phyloP scores from a whole-genome alignment of 2,113 vertebrate species.

The Progne subis region DNA sequence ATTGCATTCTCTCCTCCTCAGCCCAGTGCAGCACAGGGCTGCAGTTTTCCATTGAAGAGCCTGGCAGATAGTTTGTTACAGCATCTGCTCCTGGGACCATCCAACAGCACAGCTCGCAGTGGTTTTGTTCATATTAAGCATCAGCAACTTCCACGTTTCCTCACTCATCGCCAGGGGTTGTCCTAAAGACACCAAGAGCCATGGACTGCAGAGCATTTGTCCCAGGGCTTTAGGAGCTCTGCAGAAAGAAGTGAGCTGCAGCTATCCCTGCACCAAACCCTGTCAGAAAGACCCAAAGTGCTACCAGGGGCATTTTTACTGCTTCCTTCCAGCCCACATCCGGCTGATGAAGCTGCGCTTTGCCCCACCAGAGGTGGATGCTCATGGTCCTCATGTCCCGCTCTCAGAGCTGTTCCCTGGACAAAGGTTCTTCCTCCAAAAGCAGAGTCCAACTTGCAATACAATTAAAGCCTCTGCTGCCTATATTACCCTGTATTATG shows the following conservation, averaged over 20 bases:
- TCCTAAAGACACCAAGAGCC: not conserved
- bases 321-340: not conserved
- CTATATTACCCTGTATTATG: not conserved
- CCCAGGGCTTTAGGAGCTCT: not conserved
- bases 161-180: not conserved
- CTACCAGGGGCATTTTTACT: not conserved
- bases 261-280: not conserved
- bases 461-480: not conserved
- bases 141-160: not conserved
- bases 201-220: not conserved
- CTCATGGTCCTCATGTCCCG: not conserved
- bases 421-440: not conserved
- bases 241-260: not conserved
- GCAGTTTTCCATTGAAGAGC: fast-evolving
- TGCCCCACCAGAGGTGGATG: not conserved
- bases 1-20: not conserved
- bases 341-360: not conserved
- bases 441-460: not conserved
- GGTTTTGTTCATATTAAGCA: not conserved
- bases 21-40: not conserved
- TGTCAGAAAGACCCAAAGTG: not conserved
- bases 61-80: not conserved
- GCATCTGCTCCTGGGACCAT: not conserved
- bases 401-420: not conserved
- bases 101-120: not conserved